phyloP scores from a whole-genome alignment of 2,888 invertebrate species.

The Eugnorisma glareosa region DNA sequence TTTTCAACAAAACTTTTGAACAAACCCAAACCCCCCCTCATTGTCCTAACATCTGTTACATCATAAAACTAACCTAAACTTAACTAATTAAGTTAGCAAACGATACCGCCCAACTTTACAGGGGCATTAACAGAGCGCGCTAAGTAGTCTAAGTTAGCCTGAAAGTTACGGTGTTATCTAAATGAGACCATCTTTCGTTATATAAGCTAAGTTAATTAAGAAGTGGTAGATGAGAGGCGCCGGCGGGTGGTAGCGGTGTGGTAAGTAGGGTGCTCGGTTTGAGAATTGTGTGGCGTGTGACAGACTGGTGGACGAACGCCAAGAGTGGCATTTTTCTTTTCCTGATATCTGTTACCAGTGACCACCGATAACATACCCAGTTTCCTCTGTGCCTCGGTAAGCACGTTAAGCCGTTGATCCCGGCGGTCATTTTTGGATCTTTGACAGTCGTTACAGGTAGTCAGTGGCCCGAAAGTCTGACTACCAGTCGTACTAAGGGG shows the following conservation, averaged over 20 bases:
- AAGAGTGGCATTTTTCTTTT: neutral
- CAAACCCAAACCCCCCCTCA: constrained; percentile 31
- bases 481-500: too few relatives aligned
- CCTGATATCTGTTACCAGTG: too few relatives aligned
- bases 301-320: neutral
- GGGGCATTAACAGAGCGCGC: constrained; percentile 80
- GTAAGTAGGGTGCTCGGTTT: constrained; percentile 73
- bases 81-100: constrained; percentile 79
- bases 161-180: constrained; percentile 90
- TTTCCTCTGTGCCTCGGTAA: too few relatives aligned
- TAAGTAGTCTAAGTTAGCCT: constrained; percentile 86
- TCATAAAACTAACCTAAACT: constrained; percentile 77
- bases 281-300: neutral
- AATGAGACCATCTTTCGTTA: constrained; percentile 91
- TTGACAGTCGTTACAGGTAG: too few relatives aligned
- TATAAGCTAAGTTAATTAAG: constrained; percentile 91
- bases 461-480: too few relatives aligned
- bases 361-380: too few relatives aligned
- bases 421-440: too few relatives aligned
- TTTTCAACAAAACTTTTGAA: constrained; percentile 10
- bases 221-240: constrained; percentile 90
- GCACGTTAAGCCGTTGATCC: too few relatives aligned
- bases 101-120: constrained; percentile 73
- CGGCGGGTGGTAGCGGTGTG: constrained; percentile 79
- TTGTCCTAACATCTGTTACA: constrained; percentile 65